These are phyloP conservation scores for Psammodynastes pulverulentus DNA, from an alignment of 2,113 vertebrate species.

Conservation along the genomic window DNA sequence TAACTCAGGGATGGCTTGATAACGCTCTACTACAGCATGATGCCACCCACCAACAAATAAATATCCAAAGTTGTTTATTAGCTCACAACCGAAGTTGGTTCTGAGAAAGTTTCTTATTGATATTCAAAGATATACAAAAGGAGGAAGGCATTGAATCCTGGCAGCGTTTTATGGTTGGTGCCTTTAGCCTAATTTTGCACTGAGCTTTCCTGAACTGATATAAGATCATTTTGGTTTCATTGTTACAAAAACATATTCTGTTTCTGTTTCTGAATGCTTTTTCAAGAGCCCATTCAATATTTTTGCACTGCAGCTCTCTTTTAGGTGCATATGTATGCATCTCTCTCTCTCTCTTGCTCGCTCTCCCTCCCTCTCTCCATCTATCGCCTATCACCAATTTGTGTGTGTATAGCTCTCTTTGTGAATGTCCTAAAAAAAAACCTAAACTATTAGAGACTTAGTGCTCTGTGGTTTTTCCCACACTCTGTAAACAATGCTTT, in stretches of 20 bases:
- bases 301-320: neutral
- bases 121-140: neutral
- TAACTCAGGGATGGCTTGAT: neutral
- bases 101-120: neutral
- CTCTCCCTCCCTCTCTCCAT: neutral
- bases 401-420: neutral
- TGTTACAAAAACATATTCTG: neutral
- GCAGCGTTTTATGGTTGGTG: neutral
- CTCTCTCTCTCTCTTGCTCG: neutral
- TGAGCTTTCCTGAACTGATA: neutral
- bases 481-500: neutral
- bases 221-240: neutral
- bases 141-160: neutral
- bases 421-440: neutral
- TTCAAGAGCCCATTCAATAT: neutral
- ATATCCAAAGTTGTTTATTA: neutral
- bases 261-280: neutral
- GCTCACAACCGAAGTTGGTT: neutral
- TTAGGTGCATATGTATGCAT: neutral
- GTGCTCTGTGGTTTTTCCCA: neutral
- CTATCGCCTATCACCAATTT: neutral
- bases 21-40: neutral
- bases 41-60: neutral
- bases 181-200: neutral
- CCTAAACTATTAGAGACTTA: neutral